phyloP scores from a whole-genome alignment of 2,797 vertebrate genomes.

The Tragelaphus oryx region DNA sequence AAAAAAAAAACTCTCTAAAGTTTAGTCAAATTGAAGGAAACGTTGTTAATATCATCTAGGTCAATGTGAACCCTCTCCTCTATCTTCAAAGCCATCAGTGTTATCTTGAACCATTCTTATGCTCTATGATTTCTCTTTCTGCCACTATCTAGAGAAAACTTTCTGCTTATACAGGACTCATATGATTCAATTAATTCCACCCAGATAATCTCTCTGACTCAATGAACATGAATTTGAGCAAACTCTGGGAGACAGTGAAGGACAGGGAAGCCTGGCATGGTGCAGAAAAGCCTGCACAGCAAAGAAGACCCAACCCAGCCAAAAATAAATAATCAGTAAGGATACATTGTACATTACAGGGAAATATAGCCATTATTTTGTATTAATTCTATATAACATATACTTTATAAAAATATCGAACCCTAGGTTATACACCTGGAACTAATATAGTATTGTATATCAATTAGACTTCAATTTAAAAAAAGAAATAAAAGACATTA shows the following conservation, averaged over 20 bases:
- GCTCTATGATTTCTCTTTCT: background rate
- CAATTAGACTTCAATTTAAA: background rate
- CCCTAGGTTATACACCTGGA: background rate
- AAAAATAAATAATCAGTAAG: background rate
- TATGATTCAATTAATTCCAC: background rate
- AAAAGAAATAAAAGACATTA: background rate
- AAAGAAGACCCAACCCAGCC: background rate
- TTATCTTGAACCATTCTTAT: background rate
- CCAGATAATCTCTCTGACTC: background rate
- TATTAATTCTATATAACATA: background rate
- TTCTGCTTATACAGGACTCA: background rate
- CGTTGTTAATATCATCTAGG: too few relatives aligned
- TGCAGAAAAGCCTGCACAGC: background rate
- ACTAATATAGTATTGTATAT: background rate
- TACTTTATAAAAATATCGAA: background rate
- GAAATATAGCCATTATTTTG: background rate
- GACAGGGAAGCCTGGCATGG: background rate
- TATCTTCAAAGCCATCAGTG: background rate
- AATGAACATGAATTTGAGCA: background rate
- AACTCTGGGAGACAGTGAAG: background rate
- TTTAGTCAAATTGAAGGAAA: background rate
- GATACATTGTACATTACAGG: background rate
- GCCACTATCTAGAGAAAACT: background rate
- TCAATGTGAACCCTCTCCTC: background rate
- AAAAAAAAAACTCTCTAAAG: background rate